Percentiles rank a stretch among this genome's conserved stretches.
Conservation (phyloP, 2,113 vertebrate species). For the Actenoides hombroni region DNA sequence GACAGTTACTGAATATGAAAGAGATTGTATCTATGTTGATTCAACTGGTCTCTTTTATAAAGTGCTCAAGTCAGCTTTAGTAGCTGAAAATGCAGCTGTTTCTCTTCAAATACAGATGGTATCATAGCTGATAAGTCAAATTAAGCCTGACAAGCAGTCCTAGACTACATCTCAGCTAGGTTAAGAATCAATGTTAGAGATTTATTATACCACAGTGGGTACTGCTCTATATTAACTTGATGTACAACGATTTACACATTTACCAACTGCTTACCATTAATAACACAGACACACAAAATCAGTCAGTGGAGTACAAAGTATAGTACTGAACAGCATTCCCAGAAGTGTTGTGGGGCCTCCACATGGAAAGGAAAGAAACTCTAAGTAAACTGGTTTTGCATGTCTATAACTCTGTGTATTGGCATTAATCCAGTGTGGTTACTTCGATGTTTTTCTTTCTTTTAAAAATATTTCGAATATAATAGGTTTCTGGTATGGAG, state of each 20-base stretch:
- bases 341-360: background rate
- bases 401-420: background rate
- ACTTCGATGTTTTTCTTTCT: background rate
- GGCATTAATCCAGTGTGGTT: background rate
- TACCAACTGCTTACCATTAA: constrained; percentile 47
- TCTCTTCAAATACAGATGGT: constrained; percentile 59
- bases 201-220: constrained; percentile 38
- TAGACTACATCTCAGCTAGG: constrained; percentile 53
- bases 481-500: background rate
- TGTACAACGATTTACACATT: constrained; percentile 46
- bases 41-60: constrained; percentile 28
- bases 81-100: constrained; percentile 50
- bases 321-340: background rate
- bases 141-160: constrained; percentile 66
- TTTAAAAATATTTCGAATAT: background rate
- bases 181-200: constrained; percentile 63
- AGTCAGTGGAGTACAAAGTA: background rate
- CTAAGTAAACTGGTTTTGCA: background rate
- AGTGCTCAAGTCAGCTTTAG: constrained; percentile 53
- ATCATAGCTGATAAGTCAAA: constrained; percentile 64
- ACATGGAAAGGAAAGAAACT: background rate
- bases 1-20: constrained; percentile 41
- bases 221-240: constrained; percentile 34
- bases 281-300: constrained; percentile 21
- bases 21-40: constrained; percentile 53